Evolutionary conservation across 64 coral and sea anemone species (phyloP), one percentile per base, ranked within the genome.

Genomic region (Catalaphyllia jardinei): DNA sequence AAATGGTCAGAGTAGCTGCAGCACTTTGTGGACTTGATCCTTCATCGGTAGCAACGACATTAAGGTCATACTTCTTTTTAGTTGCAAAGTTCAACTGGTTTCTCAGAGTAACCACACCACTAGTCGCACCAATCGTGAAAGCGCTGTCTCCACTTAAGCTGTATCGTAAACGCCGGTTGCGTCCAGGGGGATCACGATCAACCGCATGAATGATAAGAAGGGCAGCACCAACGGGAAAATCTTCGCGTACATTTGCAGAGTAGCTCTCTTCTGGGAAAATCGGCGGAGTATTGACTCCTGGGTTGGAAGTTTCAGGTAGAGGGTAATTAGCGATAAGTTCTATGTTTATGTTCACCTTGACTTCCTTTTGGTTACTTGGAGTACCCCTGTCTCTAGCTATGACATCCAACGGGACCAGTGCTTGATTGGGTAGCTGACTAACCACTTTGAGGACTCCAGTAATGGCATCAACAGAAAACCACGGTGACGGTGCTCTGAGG

Each of bases 391-490:
- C 95, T 35, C 49, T 73, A 31, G 95, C 95, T n/a, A 52, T 31
- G 17, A 97, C 80, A 10, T 42, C 64, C 4, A 97, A 33, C 6
- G 51, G 1, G 49, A 54, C 17, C 11, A 31, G 12, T 4, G 24
- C 76, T 31, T 69, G 24, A 71, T 81, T 76, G 17, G 89, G 55
- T 52, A 96, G 87, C 60, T 46, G 52, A 22, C 88, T 73, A 19
- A 89, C 94, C 29, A 95, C 90, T 31, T 83, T 91, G 57, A 95
- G 78, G 8, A 74, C 94, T 3, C 94, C 94, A n/a, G 94, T 93
- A 31, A 96, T 96, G 2, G 94, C 79, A 87, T 96, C 94, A 11
- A 96, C 87, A 3, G 94, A 72, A 60, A 96, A 96, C 52, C 84
- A 93, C 9, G 52, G 22, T 22, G 63, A 60, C 16, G 77, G n/a